These are phyloP conservation scores for Alethe castanea DNA, from an alignment of 2,113 vertebrate genomes.

Conservation along the genomic window DNA sequence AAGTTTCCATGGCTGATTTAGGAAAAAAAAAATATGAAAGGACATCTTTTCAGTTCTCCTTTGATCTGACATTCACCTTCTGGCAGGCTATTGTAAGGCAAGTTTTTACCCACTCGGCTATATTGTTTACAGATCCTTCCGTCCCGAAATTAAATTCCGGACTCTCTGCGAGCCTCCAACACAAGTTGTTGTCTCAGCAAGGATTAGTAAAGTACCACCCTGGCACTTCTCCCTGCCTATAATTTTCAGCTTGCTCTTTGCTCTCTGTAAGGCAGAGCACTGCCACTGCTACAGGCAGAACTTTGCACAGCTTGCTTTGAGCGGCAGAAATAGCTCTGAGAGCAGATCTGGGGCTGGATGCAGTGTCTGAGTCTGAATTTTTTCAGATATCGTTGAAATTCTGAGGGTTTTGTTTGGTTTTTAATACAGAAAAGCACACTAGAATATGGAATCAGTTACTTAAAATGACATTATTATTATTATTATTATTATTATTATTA, in stretches of 20 bases:
- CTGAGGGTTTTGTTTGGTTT: not conserved
- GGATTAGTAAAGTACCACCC: conserved; percentile 45
- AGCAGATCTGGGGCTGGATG: not conserved
- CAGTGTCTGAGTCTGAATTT: not conserved
- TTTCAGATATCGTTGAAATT: not conserved
- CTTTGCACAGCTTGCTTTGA: not conserved
- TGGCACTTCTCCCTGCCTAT: conserved; percentile 43
- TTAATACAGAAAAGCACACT: not conserved
- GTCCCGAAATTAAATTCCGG: conserved; percentile 54
- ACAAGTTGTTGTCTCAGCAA: conserved; percentile 50
- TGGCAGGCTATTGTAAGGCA: conserved; percentile 25
- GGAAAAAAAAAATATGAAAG: conserved; percentile 14
- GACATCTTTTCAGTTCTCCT: conserved; percentile 34
- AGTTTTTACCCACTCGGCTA: conserved; percentile 23
- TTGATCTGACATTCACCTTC: conserved; percentile 64
- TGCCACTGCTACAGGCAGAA: not conserved
- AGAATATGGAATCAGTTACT: not conserved
- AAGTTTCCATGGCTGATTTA: conserved; percentile 55
- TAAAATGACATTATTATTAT: not conserved
- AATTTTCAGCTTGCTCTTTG: conserved; percentile 56
- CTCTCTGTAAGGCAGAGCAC: conserved; percentile 11
- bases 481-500: not conserved
- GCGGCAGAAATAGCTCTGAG: not conserved
- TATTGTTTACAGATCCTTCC: conserved; percentile 52
- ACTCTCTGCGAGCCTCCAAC: not conserved